phyloP scores from a whole-genome alignment of 2,113 vertebrate species.

The Dipodomys spectabilis region DNA sequence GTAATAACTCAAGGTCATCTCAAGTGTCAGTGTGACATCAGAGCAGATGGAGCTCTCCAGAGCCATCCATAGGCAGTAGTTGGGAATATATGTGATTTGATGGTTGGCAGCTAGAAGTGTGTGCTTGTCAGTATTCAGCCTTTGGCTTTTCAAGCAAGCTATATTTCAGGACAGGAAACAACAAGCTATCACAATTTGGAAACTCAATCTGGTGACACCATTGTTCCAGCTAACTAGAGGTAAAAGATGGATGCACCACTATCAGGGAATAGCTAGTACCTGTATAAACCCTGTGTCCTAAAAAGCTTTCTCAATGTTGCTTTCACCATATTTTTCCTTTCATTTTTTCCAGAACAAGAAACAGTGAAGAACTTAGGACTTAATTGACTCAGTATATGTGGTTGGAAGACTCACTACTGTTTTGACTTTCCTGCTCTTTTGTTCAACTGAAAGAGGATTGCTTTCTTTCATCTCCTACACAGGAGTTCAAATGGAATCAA shows the following conservation, averaged over 20 bases:
- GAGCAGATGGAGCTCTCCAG: no score
- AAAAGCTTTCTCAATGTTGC: not conserved
- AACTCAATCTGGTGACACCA: not conserved
- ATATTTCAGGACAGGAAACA: no score
- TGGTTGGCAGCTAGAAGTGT: no score
- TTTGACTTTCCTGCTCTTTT: not conserved
- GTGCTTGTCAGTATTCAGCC: no score
- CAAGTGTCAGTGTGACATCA: no score
- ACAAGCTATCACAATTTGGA: not conserved
- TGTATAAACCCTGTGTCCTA: no score
- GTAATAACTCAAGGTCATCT: no score
- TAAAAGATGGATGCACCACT: not conserved
- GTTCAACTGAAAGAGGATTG: not conserved
- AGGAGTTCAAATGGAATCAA: not conserved
- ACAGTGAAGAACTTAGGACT: not conserved
- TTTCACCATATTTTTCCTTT: not conserved
- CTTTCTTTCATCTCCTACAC: not conserved
- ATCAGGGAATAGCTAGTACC: not conserved
- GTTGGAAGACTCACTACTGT: not conserved
- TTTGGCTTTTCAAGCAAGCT: no score
- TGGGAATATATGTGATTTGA: no score
- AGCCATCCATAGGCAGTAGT: no score
- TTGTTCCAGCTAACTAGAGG: not conserved
- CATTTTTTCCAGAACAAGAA: no score
- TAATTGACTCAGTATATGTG: not conserved